Conservation (phyloP, 2,797 vertebrate species). For the Pyrocephalus nanus region DNA sequence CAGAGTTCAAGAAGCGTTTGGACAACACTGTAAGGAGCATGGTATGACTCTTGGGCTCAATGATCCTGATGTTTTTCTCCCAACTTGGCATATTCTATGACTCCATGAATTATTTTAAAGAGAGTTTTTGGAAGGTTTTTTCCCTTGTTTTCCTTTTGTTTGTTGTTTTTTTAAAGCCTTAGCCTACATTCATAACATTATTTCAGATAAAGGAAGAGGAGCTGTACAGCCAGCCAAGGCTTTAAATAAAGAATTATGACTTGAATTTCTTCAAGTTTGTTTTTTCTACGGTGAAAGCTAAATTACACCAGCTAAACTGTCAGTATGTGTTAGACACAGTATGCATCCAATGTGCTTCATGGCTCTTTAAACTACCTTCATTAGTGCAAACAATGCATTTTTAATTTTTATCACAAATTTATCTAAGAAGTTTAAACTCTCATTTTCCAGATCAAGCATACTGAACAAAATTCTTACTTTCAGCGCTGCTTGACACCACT, state of each 20-base stretch:
- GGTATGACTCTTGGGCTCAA: not conserved
- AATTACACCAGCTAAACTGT: not conserved
- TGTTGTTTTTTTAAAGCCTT: not conserved
- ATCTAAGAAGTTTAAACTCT: not conserved
- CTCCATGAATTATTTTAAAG: not conserved
- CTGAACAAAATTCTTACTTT: not conserved
- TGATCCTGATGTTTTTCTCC: not conserved
- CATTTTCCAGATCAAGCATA: not conserved
- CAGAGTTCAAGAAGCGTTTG: not conserved
- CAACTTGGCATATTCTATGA: not conserved
- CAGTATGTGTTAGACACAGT: not conserved
- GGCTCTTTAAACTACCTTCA: not conserved
- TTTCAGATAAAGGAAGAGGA: not conserved
- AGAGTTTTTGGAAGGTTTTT: not conserved
- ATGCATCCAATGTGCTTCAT: not conserved
- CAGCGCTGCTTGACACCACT: constrained; percentile 22
- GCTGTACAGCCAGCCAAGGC: not conserved
- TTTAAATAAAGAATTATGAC: not conserved
- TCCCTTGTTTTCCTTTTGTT: not conserved
- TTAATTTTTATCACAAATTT: not conserved
- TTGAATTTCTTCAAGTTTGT: not conserved
- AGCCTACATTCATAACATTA: not conserved
- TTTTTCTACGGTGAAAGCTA: not conserved
- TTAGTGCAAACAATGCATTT: not conserved
- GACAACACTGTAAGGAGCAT: not conserved